Conservation (phyloP, 2,888 invertebrate species). For the Morpho helenor region DNA sequence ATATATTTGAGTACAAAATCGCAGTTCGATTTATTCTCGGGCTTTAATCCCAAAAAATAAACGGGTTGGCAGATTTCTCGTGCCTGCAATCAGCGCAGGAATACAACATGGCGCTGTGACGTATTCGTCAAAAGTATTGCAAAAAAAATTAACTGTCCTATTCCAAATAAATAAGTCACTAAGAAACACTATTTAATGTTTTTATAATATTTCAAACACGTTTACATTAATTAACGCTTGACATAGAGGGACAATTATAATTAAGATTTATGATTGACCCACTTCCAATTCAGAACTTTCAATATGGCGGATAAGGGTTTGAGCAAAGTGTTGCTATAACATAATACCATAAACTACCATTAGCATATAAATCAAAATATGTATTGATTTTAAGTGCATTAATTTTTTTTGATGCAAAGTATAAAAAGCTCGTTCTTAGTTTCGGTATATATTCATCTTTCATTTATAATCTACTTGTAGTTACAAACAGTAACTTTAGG, state of each 20-base stretch:
- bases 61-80: slow-evolving; percentile 79
- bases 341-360: background rate
- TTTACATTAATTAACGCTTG: slow-evolving; percentile 45
- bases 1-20: slow-evolving; percentile 78
- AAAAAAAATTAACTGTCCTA: slow-evolving; percentile 54
- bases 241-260: slow-evolving; percentile 56
- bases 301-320: slow-evolving; percentile 70
- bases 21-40: slow-evolving; percentile 73
- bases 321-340: slow-evolving; percentile 52
- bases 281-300: slow-evolving; percentile 71
- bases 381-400: background rate
- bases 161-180: slow-evolving; percentile 28
- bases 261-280: slow-evolving; percentile 73
- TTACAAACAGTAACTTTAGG: no score
- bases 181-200: slow-evolving; percentile 18
- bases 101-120: slow-evolving; percentile 80
- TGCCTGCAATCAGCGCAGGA: slow-evolving; percentile 80
- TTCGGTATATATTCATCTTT: background rate
- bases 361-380: background rate
- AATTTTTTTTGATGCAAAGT: background rate
- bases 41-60: slow-evolving; percentile 77
- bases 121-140: slow-evolving; percentile 73
- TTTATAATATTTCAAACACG: slow-evolving; percentile 44
- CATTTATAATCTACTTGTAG: no score
- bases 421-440: background rate